Conservation (phyloP, 1,140 invertebrate genomes). For the Drosophila ficusphila region DNA sequence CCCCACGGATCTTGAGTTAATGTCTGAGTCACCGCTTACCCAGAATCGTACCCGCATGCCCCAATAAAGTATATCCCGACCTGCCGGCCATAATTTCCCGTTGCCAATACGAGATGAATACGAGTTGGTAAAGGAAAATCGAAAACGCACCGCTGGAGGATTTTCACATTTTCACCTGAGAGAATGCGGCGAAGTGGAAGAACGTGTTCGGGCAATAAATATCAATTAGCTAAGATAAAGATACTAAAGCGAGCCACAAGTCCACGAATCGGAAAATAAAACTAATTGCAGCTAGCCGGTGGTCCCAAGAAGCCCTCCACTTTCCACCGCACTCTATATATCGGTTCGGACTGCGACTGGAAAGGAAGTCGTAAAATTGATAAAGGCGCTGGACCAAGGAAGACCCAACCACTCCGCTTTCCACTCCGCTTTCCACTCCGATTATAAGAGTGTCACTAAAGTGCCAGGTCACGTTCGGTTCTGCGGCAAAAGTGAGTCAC, state of each 20-base stretch:
- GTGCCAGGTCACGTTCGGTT: constrained; percentile 71
- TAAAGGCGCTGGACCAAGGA: constrained; percentile 49
- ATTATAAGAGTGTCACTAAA: constrained; percentile 48
- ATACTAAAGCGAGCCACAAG: constrained; percentile 47
- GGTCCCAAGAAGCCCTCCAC: constrained; percentile 28
- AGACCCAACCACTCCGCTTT: too few relatives aligned
- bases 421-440: too few relatives aligned
- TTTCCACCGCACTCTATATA: constrained; percentile 1
- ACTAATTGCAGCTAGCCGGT: constrained; percentile 71
- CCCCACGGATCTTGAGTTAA: constrained; percentile 26
- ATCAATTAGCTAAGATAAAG: constrained; percentile 69
- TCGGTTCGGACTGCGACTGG: constrained; percentile 7
- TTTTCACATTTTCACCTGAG: constrained; percentile 45
- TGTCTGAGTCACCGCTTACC: constrained; percentile 33
- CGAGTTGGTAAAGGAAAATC: background rate
- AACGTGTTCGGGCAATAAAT: constrained; percentile 71
- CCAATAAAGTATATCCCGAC: constrained; percentile 34
- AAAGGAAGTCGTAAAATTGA: constrained; percentile 76
- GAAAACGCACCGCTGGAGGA: constrained; percentile 2
- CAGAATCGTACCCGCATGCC: constrained; percentile 10
- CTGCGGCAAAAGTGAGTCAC: constrained; percentile 51
- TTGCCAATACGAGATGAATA: constrained; percentile 29
- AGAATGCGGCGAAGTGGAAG: constrained; percentile 14
- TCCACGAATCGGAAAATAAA: constrained; percentile 50
- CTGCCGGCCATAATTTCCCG: constrained; percentile 26